These are phyloP conservation scores for Allygus modestus DNA, from an alignment of 2,888 invertebrate species.

Conservation along the genomic window DNA sequence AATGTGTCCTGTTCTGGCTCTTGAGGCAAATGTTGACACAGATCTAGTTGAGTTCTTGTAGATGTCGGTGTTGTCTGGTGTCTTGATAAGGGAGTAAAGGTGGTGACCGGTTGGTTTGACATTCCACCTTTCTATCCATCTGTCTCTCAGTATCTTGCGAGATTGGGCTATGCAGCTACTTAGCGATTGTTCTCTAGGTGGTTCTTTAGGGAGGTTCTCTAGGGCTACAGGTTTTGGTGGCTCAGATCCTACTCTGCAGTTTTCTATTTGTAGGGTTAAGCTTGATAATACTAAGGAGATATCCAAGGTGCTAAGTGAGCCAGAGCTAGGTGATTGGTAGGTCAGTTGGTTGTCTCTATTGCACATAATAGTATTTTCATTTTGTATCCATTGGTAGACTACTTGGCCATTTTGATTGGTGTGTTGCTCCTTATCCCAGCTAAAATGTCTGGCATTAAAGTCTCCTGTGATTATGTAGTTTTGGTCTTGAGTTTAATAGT, in stretches of 20 bases:
- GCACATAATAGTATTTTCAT: slow-evolving; percentile 49
- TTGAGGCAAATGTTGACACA: too few relatives aligned
- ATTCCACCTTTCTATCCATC: too few relatives aligned
- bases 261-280: neutral
- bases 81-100: too few relatives aligned
- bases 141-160: too few relatives aligned
- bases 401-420: slow-evolving; percentile 33
- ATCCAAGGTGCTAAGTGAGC: slow-evolving; percentile 40
- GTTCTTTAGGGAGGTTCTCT: too few relatives aligned
- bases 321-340: slow-evolving; percentile 50
- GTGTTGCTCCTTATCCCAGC: slow-evolving; percentile 8
- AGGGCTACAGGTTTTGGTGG: too few relatives aligned
- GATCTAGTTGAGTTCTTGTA: too few relatives aligned
- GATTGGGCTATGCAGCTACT: too few relatives aligned
- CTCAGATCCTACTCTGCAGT: slow-evolving; percentile 22
- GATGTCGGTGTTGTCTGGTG: too few relatives aligned
- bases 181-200: too few relatives aligned
- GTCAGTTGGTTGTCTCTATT: slow-evolving; percentile 12
- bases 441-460: slow-evolving; percentile 31
- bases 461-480: slow-evolving; percentile 24
- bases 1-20: too few relatives aligned
- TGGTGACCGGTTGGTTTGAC: too few relatives aligned
- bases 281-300: slow-evolving; percentile 22
- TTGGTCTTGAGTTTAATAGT: slow-evolving; percentile 11
- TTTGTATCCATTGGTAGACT: slow-evolving; percentile 44